These are phyloP conservation scores for Holacanthus passer DNA, from an alignment of 2,113 vertebrate species.

Conservation along the genomic window DNA sequence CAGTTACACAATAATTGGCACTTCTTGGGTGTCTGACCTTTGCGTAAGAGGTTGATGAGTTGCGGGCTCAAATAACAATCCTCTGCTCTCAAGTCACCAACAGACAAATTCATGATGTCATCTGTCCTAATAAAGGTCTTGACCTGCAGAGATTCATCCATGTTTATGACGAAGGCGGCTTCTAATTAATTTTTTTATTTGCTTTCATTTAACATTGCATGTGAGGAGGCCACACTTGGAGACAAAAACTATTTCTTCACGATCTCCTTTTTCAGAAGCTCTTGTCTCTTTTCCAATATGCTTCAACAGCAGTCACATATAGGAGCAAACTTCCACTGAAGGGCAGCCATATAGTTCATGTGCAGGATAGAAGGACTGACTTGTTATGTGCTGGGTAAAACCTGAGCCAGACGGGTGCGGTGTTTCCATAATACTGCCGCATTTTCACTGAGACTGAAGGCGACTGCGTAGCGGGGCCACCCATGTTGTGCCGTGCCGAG, in stretches of 20 bases:
- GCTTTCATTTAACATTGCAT: not conserved
- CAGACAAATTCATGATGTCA: slow-evolving; percentile 9
- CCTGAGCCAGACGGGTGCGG: slow-evolving; percentile 71
- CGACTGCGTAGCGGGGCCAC: slow-evolving; percentile 77
- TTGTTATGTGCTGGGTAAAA: slow-evolving; percentile 63
- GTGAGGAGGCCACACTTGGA: not conserved
- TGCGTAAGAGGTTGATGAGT: slow-evolving; percentile 49
- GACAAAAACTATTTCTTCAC: not conserved
- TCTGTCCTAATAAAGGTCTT: not conserved
- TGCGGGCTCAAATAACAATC: slow-evolving; percentile 13
- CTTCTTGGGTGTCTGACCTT: slow-evolving; percentile 70
- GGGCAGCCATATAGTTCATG: slow-evolving; percentile 28
- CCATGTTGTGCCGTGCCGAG: slow-evolving; percentile 79
- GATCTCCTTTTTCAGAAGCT: not conserved
- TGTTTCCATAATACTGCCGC: slow-evolving; percentile 74
- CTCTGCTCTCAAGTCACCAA: not conserved
- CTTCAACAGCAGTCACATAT: slow-evolving; percentile 5
- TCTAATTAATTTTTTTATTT: not conserved
- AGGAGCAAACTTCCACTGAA: slow-evolving; percentile 31
- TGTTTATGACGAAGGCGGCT: not conserved
- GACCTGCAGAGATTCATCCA: not conserved
- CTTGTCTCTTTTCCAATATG: not conserved
- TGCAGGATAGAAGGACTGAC: slow-evolving; percentile 51
- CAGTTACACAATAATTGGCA: slow-evolving; percentile 58
- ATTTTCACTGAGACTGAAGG: slow-evolving; percentile 78